phyloP scores from a whole-genome alignment of 2,797 vertebrate species.

The Lagodon rhomboides region DNA sequence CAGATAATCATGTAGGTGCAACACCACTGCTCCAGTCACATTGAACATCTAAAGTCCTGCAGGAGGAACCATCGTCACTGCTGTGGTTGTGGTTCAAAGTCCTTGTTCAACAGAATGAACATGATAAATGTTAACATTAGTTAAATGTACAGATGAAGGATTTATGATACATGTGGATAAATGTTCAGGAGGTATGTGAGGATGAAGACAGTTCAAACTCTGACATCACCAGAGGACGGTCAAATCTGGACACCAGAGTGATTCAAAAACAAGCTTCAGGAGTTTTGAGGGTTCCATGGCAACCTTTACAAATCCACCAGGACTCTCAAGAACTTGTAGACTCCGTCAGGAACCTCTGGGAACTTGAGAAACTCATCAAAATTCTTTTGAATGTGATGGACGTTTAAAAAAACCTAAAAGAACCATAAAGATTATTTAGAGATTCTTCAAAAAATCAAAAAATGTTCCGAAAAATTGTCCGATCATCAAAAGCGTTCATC shows the following conservation, averaged over 20 bases:
- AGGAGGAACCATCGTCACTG: not conserved
- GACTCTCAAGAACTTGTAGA: not conserved
- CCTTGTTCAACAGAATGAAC: not conserved
- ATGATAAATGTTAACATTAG: not conserved
- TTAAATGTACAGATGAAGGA: slow-evolving; percentile 9
- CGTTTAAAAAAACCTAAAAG: not conserved
- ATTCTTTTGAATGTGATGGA: not conserved
- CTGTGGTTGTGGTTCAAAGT: slow-evolving; percentile 10
- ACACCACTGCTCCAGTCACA: not conserved
- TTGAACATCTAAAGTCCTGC: not conserved
- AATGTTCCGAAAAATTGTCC: not conserved
- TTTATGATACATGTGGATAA: not conserved
- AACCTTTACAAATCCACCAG: not conserved
- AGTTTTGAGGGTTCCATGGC: not conserved
- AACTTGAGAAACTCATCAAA: not conserved
- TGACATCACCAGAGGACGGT: slow-evolving; percentile 3
- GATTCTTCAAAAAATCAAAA: not conserved
- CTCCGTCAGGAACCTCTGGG: not conserved
- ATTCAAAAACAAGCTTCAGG: not conserved
- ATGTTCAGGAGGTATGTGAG: slow-evolving; percentile 1
- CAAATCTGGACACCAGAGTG: not conserved
- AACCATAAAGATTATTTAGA: not conserved
- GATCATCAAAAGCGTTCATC: not conserved
- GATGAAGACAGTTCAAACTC: not conserved
- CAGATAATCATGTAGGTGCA: slow-evolving; percentile 37